Percentiles rank a stretch among this genome's conserved stretches.
These are phyloP conservation scores for Brachyopa scutellaris DNA, from an alignment of 2,888 invertebrate genomes.

Conservation along the genomic window DNA sequence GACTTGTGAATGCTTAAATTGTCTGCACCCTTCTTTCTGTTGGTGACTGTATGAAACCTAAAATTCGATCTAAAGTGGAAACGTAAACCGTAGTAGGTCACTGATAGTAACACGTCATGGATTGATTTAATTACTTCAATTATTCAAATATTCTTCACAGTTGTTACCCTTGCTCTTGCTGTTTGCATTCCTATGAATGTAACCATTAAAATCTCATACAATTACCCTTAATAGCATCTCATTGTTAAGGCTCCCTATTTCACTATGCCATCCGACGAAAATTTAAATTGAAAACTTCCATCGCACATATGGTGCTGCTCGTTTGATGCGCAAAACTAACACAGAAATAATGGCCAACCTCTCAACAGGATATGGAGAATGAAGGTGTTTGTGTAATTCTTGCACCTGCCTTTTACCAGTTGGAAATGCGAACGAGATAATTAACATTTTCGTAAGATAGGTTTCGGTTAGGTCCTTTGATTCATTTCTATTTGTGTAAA, in stretches of 20 bases:
- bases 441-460: conserved; percentile 23
- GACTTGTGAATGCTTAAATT: no score
- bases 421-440: conserved; percentile 3
- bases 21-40: no score
- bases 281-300: conserved; percentile 62
- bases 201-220: conserved; percentile 45
- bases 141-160: no score
- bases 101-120: no score
- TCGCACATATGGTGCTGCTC: conserved; percentile 49
- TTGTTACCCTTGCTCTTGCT: no score
- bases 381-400: not conserved
- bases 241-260: conserved; percentile 15
- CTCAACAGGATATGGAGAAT: not conserved
- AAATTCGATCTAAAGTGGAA: no score
- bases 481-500: conserved; percentile 34
- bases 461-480: conserved; percentile 1
- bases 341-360: conserved; percentile 1
- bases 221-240: conserved; percentile 53
- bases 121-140: conserved; percentile 16
- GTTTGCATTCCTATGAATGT: conserved; percentile 14
- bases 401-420: not conserved
- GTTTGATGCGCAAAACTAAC: conserved; percentile 45
- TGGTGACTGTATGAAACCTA: no score
- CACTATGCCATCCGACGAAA: conserved; percentile 2
- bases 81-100: no score